Evolutionary conservation across 1,140 invertebrate species (phyloP).

Genomic region (Pararge aegeria): DNA sequence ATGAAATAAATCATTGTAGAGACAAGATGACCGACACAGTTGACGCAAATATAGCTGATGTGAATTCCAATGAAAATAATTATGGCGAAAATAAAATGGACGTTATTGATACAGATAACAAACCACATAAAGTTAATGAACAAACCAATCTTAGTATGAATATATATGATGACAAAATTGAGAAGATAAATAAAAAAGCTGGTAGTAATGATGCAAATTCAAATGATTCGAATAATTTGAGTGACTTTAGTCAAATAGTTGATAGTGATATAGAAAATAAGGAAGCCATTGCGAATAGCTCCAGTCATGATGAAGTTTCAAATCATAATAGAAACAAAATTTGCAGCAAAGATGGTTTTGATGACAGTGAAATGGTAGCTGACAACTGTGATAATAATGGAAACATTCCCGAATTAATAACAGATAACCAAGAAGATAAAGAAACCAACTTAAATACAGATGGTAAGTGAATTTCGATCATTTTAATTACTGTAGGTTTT

Average conservation of each 20-base stretch:
- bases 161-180: neutral
- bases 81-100: no score
- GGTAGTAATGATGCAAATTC: neutral
- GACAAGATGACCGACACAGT: conserved; percentile 19
- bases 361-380: neutral
- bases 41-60: neutral
- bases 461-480: no score
- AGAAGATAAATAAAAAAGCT: neutral
- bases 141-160: neutral
- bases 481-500: conserved; percentile 2
- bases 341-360: neutral
- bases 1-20: conserved; percentile 26
- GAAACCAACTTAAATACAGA: neutral
- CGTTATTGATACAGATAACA: neutral
- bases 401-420: neutral
- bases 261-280: neutral
- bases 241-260: neutral
- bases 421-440: neutral
- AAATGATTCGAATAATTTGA: neutral
- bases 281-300: neutral
- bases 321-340: neutral
- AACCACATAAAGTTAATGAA: conserved; percentile 16
- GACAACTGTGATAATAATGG: neutral
- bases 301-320: neutral
- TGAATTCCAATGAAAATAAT: conserved; percentile 5